Conservation (phyloP, 2,888 invertebrate species). For the Pyrrhosoma nymphula region DNA sequence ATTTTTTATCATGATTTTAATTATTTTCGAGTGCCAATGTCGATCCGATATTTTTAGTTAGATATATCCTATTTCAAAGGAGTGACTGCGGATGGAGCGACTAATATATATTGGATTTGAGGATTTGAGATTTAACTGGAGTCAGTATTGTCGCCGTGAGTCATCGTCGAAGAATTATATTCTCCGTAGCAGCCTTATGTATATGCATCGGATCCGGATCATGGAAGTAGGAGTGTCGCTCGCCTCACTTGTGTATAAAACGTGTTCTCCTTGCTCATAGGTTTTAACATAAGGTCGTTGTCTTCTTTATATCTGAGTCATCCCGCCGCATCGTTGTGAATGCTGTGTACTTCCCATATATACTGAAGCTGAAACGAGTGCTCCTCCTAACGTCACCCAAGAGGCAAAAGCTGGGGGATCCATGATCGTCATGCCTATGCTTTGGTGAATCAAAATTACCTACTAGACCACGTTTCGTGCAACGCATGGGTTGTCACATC, state of each 20-base stretch:
- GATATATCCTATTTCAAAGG: no score
- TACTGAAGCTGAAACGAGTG: not conserved
- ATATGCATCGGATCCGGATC: not conserved
- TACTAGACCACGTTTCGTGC: not conserved
- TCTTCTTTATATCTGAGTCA: not conserved
- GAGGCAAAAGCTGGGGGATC: not conserved
- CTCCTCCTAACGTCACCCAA: not conserved
- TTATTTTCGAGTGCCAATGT: no score
- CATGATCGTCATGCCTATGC: not conserved
- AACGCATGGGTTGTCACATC: not conserved
- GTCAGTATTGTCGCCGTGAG: not conserved
- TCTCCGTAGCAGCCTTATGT: not conserved
- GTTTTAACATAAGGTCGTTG: not conserved
- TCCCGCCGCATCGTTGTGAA: not conserved
- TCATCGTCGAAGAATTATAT: not conserved
- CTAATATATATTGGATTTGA: not conserved
- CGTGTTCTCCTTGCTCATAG: not conserved
- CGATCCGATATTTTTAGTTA: no score
- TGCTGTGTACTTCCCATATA: not conserved
- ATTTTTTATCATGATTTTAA: no score
- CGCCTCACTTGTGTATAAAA: not conserved
- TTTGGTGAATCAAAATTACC: not conserved
- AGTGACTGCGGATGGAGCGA: no score
- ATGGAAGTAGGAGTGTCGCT: not conserved
- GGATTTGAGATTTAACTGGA: not conserved